Conservation (phyloP, 2,888 invertebrate species). For the Drosophila anomelani region DNA sequence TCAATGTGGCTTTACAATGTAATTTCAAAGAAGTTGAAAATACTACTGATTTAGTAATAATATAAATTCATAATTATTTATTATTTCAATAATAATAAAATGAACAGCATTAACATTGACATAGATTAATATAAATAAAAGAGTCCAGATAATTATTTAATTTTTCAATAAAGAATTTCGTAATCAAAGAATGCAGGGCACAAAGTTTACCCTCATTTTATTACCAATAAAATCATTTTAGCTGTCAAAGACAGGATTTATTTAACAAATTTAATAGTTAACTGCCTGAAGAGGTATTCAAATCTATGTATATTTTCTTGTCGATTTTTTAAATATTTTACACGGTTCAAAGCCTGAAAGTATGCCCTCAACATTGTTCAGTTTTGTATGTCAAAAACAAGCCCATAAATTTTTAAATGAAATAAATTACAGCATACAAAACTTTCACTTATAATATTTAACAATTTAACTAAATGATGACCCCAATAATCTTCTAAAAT, state of each 20-base stretch:
- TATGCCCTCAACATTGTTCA: neutral
- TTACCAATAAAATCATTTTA: neutral
- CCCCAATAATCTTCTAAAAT: neutral
- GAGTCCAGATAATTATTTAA: neutral
- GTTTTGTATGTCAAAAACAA: neutral
- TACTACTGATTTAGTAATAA: neutral
- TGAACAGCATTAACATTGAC: accelerated
- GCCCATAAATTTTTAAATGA: neutral
- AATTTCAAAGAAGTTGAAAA: neutral
- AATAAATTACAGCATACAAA: neutral
- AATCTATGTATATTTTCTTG: neutral
- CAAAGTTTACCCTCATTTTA: neutral
- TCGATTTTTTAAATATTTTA: neutral
- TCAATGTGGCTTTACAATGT: neutral
- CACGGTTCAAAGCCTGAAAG: conserved; percentile 6
- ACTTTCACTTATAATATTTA: no score
- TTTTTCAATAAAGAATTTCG: neutral
- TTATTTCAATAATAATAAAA: neutral
- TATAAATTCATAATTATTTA: neutral
- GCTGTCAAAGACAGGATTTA: neutral
- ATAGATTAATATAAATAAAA: neutral
- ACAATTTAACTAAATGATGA: neutral
- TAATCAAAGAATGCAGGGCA: neutral
- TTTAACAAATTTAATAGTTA: neutral
- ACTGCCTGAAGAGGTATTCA: neutral